A percentile compares a stretch with the other conserved stretches of the same genome.
phyloP scores from a whole-genome alignment of 2,113 vertebrate genomes.

The Scomber scombrus region DNA sequence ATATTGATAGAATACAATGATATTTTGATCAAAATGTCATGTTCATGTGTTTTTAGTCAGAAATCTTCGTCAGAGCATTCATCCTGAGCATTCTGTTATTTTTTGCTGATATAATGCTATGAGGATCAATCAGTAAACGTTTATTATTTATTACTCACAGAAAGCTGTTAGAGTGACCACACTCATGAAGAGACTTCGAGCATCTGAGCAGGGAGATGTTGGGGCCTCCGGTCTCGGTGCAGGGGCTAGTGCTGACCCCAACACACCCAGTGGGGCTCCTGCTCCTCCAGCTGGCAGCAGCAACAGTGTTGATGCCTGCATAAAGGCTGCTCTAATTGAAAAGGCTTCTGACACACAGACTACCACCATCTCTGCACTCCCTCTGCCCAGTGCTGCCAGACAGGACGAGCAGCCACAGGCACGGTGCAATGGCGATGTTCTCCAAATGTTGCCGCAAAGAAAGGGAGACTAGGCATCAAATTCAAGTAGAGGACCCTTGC shows the following conservation, averaged over 20 bases:
- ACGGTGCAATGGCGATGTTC: slow-evolving; percentile 87
- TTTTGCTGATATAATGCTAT: background rate
- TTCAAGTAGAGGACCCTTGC: slow-evolving; percentile 43
- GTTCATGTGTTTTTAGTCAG: too few species aligned
- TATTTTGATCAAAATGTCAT: too few species aligned
- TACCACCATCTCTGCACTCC: slow-evolving; percentile 52
- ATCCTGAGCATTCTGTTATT: background rate
- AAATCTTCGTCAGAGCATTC: background rate
- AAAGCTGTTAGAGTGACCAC: slow-evolving; percentile 98
- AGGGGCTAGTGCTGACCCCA: slow-evolving; percentile 71
- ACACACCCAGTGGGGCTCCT: slow-evolving; percentile 54
- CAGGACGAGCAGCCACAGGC: slow-evolving; percentile 77
- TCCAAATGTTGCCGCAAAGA: slow-evolving; percentile 77
- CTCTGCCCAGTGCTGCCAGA: slow-evolving; percentile 69
- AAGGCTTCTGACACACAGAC: slow-evolving; percentile 76
- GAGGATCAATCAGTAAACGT: background rate
- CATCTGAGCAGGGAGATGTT: slow-evolving; percentile 89
- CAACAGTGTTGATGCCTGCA: slow-evolving; percentile 42
- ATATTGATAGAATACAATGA: too few species aligned
- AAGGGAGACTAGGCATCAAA: slow-evolving; percentile 79
- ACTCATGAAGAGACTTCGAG: slow-evolving; percentile 96
- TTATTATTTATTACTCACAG: slow-evolving; percentile 75
- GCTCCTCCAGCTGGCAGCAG: slow-evolving; percentile 64
- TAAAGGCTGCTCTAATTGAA: slow-evolving; percentile 73
- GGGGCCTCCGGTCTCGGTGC: slow-evolving; percentile 74